phyloP scores from a whole-genome alignment of 2,888 invertebrate genomes.

The Meta bourneti region DNA sequence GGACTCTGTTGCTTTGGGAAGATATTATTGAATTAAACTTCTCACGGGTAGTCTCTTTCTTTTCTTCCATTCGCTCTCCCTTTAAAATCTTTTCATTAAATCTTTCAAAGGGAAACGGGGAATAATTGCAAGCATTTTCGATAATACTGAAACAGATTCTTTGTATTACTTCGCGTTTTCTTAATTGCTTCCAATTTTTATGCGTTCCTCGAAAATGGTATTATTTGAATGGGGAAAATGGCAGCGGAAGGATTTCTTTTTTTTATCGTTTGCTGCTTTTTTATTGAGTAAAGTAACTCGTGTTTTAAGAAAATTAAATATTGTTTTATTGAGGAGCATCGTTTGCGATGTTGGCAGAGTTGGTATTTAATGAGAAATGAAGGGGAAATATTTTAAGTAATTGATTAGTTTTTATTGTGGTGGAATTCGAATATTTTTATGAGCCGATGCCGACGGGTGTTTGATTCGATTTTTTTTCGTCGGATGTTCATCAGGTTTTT shows the following conservation, averaged over 20 bases:
- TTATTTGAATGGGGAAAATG: no score
- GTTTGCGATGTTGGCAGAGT: neutral
- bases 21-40: constrained; percentile 40
- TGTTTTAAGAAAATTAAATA: neutral
- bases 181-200: neutral
- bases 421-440: neutral
- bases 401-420: neutral
- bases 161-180: neutral
- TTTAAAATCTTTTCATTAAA: constrained; percentile 32
- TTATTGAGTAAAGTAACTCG: neutral
- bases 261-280: neutral
- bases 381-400: neutral
- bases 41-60: neutral
- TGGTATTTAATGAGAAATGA: neutral
- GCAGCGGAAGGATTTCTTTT: no score
- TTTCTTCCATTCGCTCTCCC: neutral
- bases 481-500: no score
- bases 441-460: neutral
- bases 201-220: neutral
- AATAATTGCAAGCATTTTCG: neutral
- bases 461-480: neutral
- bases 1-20: neutral
- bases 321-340: neutral
- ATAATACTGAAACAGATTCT: neutral
- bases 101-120: neutral